Base-by-base conservation (phyloP, 2,797 vertebrate genomes). In the Sebastes baramenuke region DNA sequence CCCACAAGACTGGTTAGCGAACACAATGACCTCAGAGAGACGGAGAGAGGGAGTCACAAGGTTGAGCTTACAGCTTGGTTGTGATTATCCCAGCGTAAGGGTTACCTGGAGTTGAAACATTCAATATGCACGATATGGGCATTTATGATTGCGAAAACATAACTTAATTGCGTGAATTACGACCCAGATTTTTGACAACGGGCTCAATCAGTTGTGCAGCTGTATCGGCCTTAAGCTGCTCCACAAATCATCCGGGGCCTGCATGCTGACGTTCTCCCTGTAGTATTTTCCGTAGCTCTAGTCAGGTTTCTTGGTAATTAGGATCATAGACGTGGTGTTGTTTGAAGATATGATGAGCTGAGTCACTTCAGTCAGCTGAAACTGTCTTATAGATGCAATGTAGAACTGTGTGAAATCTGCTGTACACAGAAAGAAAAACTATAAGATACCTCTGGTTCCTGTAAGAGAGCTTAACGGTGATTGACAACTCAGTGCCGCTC, bases 161-260 rank as follows among this genome's bases (percentile, higher is more conserved):
- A 79, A 77, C 64, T 72, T 91, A 84, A 92, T 92, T 92, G 88
- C 12, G 9, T 91, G 89, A 94, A 83, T 92, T 93, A 92, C 22
- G 67, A 89, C 70, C 42, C 55, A 75, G 79, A 76, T 34, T 87
- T 87, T 82, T 79, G 83, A 91, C 80, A 77, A 84, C 12, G 59
- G 81, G 76, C 77, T 92, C 89, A 89, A 89, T 93, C 92, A 91
- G 87, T 88, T 87, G 83, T n/a, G 85, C 94, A 93, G 93, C 92
- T 94, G 94, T 80, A 88, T 87, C 62, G 68, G 90, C 81, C 91
- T 87, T 92, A 89, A 94, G 89, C 92, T 76, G 80, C 81, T 82
- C 73, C 70, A 93, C 91, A 92, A 94, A 95, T 94, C 93, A 93
- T 75, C 67, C 9, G 42, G 54, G 79, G 79, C 59, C 79, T 60